Percentiles rank a stretch among this genome's conserved stretches.
Conservation (phyloP, 2,113 vertebrate genomes). For the Passer domesticus region DNA sequence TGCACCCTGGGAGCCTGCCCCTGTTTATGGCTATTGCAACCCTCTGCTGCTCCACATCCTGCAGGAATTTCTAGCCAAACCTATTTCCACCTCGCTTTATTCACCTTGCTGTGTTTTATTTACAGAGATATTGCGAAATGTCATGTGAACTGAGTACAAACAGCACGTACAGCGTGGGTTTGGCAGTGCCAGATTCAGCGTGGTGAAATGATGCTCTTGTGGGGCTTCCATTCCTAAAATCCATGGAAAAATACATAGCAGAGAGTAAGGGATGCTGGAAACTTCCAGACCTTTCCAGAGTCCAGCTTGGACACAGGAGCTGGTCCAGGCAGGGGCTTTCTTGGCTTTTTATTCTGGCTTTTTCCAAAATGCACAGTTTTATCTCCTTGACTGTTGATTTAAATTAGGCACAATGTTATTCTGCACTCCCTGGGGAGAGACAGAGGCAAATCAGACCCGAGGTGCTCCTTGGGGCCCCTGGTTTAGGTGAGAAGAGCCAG, state of each 20-base stretch:
- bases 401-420: slow-evolving; percentile 37
- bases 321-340: background rate
- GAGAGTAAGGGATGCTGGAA: background rate
- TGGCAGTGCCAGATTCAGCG: background rate
- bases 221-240: background rate
- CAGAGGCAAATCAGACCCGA: background rate
- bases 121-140: slow-evolving; percentile 69
- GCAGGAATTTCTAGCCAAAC: background rate
- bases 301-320: background rate
- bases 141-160: background rate
- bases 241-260: background rate
- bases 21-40: background rate
- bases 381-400: background rate
- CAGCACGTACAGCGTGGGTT: background rate
- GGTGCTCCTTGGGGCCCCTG: background rate
- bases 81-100: slow-evolving; percentile 64
- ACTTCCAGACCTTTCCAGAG: background rate
- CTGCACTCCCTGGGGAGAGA: background rate
- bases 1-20: background rate
- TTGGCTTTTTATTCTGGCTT: background rate
- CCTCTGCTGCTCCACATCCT: background rate
- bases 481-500: background rate
- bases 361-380: slow-evolving; percentile 23
- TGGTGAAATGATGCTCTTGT: background rate
- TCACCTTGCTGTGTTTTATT: slow-evolving; percentile 47